Percentiles rank a stretch among this genome's conserved stretches.
phyloP scores from a whole-genome alignment of 2,113 vertebrate species.

The Brachypodius melanocephalos region DNA sequence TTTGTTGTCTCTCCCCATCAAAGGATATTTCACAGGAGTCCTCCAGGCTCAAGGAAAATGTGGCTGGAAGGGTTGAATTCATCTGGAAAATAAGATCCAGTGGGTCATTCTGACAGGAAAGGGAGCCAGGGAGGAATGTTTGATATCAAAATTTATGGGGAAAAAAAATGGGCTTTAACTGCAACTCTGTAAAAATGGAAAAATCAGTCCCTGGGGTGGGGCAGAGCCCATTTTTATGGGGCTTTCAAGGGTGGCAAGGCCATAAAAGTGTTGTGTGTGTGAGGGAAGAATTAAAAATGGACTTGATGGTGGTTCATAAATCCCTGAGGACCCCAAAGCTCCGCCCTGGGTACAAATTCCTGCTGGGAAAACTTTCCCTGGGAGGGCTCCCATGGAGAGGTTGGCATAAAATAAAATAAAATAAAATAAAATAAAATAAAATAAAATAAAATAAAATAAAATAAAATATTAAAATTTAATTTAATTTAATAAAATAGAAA shows the following conservation, averaged over 20 bases:
- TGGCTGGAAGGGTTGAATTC: neutral
- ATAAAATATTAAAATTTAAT: too few relatives aligned
- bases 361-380: neutral
- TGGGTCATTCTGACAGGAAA: neutral
- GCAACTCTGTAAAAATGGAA: slow-evolving; percentile 5
- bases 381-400: neutral
- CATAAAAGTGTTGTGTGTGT: neutral
- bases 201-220: neutral
- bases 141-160: slow-evolving; percentile 64
- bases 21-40: neutral
- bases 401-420: neutral
- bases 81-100: neutral
- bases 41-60: neutral
- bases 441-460: too few relatives aligned
- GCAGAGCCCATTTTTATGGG: neutral
- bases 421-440: too few relatives aligned
- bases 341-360: neutral
- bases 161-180: slow-evolving; percentile 53
- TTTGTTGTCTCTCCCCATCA: neutral
- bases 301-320: neutral
- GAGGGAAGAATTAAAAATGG: slow-evolving; percentile 14
- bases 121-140: slow-evolving; percentile 26
- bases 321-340: neutral
- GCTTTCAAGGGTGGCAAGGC: neutral
- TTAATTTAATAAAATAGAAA: too few relatives aligned